Evolutionary conservation across 2,113 vertebrate species (phyloP), one percentile per base, ranked within the genome.

Genomic region (Ammodytes dubius): DNA sequence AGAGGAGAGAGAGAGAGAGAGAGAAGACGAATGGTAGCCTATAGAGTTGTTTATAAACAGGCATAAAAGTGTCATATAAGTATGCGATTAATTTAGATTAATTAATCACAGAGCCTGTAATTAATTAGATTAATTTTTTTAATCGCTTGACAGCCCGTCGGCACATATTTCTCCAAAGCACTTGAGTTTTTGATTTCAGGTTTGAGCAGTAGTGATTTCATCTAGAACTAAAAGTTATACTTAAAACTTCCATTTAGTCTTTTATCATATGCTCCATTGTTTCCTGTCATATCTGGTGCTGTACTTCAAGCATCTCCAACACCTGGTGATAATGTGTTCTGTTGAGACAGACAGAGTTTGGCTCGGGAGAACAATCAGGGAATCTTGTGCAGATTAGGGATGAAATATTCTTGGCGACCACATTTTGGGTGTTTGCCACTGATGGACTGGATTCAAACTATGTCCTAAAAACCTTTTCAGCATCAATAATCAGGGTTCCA

Each of bases 371-470:
- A 45, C 45, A 47, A 67, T 53, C 7, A 7, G 5, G 15, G 46
- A 42, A 64, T 45, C 45, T 54, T 54, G 39, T 35, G 10, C 45
- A 60, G 37, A 61, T 67, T 5, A 50, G 40, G 53, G 11, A 54
- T 49, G 43, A 81, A 71, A 79, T 17, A 60, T 61, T 77, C 71
- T 76, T 79, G 40, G 74, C 63, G 6, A 37, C 70, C 9, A 64
- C 57, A 39, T 57, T 58, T 56, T 63, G 77, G 75, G 68, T 57
- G 37, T 59, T 71, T 78, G 54, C 70, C 56, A 66, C 56, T 59
- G 71, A 77, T 66, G 57, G 73, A 59, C 15, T 27, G 4, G 11
- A 59, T 86, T 76, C 61, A 86, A 61, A 83, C 74, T 59, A 57
- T 43, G 59, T 7, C 35, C 67, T 66, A 10, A 1, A 39, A 27